Percentiles rank a stretch among this genome's conserved stretches.
phyloP scores from a whole-genome alignment of 2,888 invertebrate genomes.

The Mythimna ferrago region DNA sequence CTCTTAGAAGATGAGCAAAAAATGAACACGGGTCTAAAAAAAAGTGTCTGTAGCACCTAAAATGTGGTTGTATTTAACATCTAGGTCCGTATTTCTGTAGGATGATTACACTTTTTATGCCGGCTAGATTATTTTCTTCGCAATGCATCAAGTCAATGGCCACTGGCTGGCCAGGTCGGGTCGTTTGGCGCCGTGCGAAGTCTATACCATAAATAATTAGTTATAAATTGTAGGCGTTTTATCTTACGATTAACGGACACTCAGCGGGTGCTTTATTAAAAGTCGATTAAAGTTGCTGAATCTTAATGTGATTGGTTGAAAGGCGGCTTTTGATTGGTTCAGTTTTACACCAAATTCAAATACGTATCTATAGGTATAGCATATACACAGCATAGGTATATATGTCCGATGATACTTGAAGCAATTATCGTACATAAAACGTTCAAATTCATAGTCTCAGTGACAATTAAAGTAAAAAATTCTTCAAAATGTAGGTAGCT shows the following conservation, averaged over 20 bases:
- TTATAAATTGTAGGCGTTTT: slow-evolving; percentile 44
- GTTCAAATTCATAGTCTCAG: too few relatives aligned
- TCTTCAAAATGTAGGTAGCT: too few relatives aligned
- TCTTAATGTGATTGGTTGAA: slow-evolving; percentile 7
- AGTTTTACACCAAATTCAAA: not conserved
- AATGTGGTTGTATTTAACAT: slow-evolving; percentile 20
- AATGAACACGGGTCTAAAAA: not conserved
- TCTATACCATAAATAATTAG: slow-evolving; percentile 52
- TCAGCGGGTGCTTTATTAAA: slow-evolving; percentile 50
- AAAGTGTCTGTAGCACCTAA: not conserved
- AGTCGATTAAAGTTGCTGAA: slow-evolving; percentile 42
- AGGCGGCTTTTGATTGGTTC: not conserved
- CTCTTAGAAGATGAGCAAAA: not conserved
- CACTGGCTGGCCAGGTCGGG: slow-evolving; percentile 30
- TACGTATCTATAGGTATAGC: not conserved
- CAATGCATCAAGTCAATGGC: slow-evolving; percentile 40
- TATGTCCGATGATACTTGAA: not conserved
- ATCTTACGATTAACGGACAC: slow-evolving; percentile 37
- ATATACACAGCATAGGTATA: not conserved
- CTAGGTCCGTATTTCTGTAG: not conserved
- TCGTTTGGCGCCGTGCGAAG: slow-evolving; percentile 34
- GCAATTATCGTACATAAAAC: not conserved
- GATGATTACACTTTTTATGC: slow-evolving; percentile 16
- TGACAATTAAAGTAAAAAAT: too few relatives aligned
- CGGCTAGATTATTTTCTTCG: slow-evolving; percentile 25